Conservation (phyloP, 2,113 vertebrate species). For the Caloenas nicobarica region DNA sequence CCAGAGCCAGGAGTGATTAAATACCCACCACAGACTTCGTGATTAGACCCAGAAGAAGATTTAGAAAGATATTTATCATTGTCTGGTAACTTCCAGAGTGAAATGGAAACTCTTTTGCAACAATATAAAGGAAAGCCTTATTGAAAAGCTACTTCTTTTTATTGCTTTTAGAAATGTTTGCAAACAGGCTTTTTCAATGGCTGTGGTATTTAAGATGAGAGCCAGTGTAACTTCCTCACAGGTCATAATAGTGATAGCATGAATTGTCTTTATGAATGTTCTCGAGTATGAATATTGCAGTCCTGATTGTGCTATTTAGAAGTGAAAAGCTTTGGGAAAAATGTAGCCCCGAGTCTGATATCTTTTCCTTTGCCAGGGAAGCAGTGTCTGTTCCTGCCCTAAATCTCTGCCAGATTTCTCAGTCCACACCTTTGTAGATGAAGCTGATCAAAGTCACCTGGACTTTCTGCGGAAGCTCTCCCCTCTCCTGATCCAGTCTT, state of each 20-base stretch:
- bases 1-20: neutral
- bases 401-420: neutral
- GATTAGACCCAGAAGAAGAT: neutral
- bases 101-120: neutral
- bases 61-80: neutral
- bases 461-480: neutral
- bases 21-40: neutral
- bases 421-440: neutral
- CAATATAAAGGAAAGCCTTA: neutral
- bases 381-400: neutral
- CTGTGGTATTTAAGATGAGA: neutral
- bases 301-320: neutral
- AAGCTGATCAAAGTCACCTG: neutral
- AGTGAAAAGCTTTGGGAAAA: neutral
- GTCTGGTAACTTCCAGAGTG: neutral
- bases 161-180: neutral
- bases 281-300: neutral
- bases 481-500: neutral
- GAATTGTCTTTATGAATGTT: neutral
- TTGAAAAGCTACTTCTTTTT: neutral
- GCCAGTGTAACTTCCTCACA: neutral
- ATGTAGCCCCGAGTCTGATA: neutral
- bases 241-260: neutral
- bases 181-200: neutral
- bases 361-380: neutral